Conservation (phyloP, 2,797 vertebrate species). For the Periophthalmus magnuspinnatus region DNA sequence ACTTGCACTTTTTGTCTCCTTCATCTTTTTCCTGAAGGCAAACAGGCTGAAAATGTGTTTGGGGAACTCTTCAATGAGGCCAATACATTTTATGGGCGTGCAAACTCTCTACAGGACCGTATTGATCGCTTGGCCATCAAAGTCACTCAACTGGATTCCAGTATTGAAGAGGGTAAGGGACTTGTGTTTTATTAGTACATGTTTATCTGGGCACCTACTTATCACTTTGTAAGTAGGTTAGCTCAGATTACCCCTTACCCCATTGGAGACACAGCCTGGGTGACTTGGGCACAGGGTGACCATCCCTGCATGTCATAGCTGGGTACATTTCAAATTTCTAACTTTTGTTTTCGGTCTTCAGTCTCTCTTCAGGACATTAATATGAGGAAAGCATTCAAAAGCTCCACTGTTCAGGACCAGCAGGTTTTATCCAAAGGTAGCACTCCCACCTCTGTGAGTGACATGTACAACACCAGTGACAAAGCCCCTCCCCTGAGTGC, state of each 20-base stretch:
- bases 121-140: constrained; percentile 87
- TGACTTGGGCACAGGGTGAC: too few relatives aligned
- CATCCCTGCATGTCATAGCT: neutral
- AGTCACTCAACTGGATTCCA: constrained; percentile 90
- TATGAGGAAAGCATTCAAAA: constrained; percentile 89
- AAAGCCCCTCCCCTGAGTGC: constrained; percentile 83
- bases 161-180: constrained; percentile 88
- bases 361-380: constrained; percentile 93
- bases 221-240: too few relatives aligned
- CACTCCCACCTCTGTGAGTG: constrained; percentile 79
- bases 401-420: constrained; percentile 86
- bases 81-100: constrained; percentile 86
- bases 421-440: constrained; percentile 87
- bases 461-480: constrained; percentile 85
- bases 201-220: constrained; percentile 2
- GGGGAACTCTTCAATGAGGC: constrained; percentile 90
- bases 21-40: constrained; percentile 69
- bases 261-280: too few relatives aligned
- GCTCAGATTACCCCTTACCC: too few relatives aligned
- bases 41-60: constrained; percentile 90
- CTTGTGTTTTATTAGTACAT: neutral
- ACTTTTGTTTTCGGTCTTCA: constrained; percentile 50
- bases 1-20: neutral
- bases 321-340: constrained; percentile 1
- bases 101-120: constrained; percentile 88